A percentile compares a stretch with the other conserved stretches of the same genome.
These are phyloP conservation scores for Homarus gammarus DNA, from an alignment of 2,888 invertebrate genomes.

Conservation along the genomic window DNA sequence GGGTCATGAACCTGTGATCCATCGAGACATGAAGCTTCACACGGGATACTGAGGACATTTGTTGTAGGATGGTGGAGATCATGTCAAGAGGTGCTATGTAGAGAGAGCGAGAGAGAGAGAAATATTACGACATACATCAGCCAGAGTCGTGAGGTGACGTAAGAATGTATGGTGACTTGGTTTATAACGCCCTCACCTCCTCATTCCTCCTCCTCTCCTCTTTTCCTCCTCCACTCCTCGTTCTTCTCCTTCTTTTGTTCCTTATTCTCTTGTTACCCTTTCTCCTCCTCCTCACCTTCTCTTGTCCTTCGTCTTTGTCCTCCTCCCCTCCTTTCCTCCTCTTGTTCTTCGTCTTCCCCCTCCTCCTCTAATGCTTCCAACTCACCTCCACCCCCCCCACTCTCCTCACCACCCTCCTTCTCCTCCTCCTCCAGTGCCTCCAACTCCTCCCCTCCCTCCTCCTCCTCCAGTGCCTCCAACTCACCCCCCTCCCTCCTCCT, in stretches of 20 bases:
- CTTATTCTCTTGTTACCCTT: not conserved
- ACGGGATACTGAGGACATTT: not conserved
- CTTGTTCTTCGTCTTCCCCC: not conserved
- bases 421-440: too few relatives aligned
- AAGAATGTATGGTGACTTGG: too few relatives aligned
- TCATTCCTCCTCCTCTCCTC: not conserved
- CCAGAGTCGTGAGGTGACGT: not conserved
- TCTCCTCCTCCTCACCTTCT: not conserved
- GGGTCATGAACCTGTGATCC: not conserved
- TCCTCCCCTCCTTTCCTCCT: not conserved
- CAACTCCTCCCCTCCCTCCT: not conserved
- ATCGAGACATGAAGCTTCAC: not conserved
- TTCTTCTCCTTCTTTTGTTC: not conserved
- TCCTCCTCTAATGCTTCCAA: not conserved
- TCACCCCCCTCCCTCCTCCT: not conserved
- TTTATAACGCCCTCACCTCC: too few relatives aligned
- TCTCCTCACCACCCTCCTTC: not conserved
- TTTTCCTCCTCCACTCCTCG: not conserved
- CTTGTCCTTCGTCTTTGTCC: not conserved
- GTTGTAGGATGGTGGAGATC: not conserved
- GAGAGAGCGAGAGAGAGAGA: not conserved
- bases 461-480: not conserved
- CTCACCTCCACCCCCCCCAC: too few relatives aligned
- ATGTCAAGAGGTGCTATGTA: not conserved
- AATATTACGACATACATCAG: too few relatives aligned